Conservation (phyloP, 1,140 invertebrate species). For the Drosophila bipectinata region DNA sequence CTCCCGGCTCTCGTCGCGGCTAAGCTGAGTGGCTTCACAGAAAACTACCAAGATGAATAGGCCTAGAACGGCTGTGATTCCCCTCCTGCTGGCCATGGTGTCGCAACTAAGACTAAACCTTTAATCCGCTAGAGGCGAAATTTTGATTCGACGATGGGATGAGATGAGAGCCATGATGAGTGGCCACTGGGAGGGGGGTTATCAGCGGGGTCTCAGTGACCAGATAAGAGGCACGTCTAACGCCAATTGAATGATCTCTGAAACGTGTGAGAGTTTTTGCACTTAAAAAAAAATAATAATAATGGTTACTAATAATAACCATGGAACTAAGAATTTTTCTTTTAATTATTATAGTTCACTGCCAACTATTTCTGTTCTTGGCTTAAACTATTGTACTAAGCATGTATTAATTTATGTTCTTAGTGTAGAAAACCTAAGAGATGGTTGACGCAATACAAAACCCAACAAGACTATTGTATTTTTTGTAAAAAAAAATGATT, state of each 20-base stretch:
- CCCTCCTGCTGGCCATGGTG: constrained; percentile 37
- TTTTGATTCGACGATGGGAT: not conserved
- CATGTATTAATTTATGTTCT: not conserved
- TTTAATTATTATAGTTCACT: too few species aligned
- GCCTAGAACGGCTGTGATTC: not conserved
- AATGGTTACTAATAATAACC: not conserved
- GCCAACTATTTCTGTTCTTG: too few species aligned
- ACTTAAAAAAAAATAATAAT: not conserved
- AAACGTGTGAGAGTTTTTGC: constrained; percentile 6
- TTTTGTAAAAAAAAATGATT: not conserved
- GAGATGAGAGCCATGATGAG: not conserved
- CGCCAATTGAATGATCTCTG: constrained; percentile 23
- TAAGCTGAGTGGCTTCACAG: constrained; percentile 34
- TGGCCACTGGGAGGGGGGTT: constrained; percentile 34
- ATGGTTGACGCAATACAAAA: not conserved
- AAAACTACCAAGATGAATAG: constrained; percentile 21
- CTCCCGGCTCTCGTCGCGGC: constrained; percentile 58
- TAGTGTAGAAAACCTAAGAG: not conserved
- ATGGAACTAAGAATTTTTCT: too few species aligned
- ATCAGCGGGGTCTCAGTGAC: constrained; percentile 38
- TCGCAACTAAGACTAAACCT: constrained; percentile 40
- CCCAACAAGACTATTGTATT: not conserved
- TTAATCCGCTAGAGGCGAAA: constrained; percentile 20
- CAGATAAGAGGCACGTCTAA: constrained; percentile 22
- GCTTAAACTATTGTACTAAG: too few species aligned